Evolutionary conservation across 2,797 vertebrate species (phyloP).

Genomic region (Oreortyx pictus): DNA sequence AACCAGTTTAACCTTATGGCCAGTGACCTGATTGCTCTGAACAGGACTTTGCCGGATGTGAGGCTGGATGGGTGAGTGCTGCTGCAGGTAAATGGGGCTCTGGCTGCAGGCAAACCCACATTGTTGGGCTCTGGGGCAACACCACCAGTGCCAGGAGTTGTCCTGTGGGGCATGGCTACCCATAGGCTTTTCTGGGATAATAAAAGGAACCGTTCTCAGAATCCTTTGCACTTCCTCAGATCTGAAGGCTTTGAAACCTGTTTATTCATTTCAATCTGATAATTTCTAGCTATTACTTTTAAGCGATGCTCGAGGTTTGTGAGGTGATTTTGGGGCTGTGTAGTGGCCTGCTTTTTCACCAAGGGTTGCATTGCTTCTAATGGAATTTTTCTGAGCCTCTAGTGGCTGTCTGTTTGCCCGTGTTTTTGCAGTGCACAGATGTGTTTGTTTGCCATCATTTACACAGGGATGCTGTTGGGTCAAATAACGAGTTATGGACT

Average conservation of each 20-base stretch:
- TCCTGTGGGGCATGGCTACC: not conserved
- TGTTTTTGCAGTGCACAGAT: not conserved
- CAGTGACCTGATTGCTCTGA: conserved; percentile 96
- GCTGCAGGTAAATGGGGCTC: too few relatives aligned
- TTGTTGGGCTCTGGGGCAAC: not conserved
- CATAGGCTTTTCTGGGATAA: not conserved
- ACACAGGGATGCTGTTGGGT: rapidly evolving
- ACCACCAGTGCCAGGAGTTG: too few relatives aligned
- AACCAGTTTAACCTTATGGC: conserved; percentile 99
- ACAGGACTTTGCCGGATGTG: conserved; percentile 95
- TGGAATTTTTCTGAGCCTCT: not conserved
- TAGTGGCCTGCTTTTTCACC: not conserved
- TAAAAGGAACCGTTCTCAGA: not conserved
- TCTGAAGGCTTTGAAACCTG: not conserved
- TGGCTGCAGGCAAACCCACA: not conserved
- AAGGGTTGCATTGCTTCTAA: not conserved
- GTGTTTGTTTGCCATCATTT: not conserved
- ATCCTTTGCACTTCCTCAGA: not conserved
- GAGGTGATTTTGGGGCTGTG: not conserved
- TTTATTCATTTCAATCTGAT: not conserved
- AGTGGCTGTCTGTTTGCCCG: too few relatives aligned
- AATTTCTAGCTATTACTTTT: not conserved
- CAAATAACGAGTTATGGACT: not conserved
- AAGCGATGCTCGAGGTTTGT: not conserved
- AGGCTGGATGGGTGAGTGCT: conserved; percentile 92